Conservation (phyloP, 2,113 vertebrate genomes). For the Dicerorhinus sumatrensis region DNA sequence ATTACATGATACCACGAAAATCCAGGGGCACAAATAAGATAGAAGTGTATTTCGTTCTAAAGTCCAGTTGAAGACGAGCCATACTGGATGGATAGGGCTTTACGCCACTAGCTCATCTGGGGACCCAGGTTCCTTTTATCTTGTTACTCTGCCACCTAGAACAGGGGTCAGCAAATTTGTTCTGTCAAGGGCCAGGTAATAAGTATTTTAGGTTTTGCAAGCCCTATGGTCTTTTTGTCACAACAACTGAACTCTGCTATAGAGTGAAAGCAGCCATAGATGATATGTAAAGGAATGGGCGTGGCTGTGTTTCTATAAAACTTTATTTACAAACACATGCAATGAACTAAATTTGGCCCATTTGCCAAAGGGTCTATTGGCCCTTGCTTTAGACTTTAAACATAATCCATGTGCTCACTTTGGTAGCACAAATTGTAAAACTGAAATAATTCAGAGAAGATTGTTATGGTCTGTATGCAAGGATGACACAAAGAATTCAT, state of each 20-base stretch:
- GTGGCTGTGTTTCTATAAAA: not conserved
- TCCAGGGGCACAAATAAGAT: not conserved
- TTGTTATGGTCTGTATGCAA: not conserved
- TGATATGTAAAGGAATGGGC: not conserved
- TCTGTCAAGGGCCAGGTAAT: not conserved
- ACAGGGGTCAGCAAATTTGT: not conserved
- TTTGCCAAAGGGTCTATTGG: not conserved
- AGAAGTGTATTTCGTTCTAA: not conserved
- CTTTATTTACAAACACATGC: not conserved
- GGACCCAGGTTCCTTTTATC: not conserved
- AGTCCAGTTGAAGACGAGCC: not conserved
- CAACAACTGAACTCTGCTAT: not conserved
- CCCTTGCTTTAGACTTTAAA: not conserved
- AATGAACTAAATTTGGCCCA: not conserved
- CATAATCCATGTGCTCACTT: not conserved
- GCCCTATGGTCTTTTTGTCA: not conserved
- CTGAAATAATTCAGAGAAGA: not conserved
- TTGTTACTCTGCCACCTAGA: not conserved
- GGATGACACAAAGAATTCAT: not conserved
- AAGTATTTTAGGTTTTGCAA: not conserved
- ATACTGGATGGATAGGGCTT: accelerated
- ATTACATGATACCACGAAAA: not conserved
- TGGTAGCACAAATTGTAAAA: not conserved
- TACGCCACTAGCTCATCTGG: not conserved
- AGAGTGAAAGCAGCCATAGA: not conserved